Base-by-base conservation (phyloP, 2,797 vertebrate species). In the Periparus ater region DNA sequence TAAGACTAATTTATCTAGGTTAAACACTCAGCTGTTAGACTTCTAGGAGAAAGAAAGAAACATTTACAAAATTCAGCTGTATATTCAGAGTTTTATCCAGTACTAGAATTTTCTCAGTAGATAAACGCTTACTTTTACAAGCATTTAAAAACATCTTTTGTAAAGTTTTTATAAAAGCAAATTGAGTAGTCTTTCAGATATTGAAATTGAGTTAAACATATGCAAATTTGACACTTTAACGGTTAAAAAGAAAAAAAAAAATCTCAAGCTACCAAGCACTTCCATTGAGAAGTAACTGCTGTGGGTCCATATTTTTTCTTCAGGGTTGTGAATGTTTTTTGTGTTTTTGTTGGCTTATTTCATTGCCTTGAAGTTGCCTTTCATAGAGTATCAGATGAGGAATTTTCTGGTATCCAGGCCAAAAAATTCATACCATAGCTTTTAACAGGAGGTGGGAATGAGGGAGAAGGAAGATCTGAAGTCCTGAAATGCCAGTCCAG, bases 91-190 rank as follows among this genome's bases (percentile, higher is more conserved):
- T 94, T 96, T 96, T 97, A 95, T 97, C 97, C 96, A 97, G 93
- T 94, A 97, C 88, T 97, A 97, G 96, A 95, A 66, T 97, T 97
- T 97, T 97, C 91, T 97, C 96, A 45, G 94, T 97, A 95, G 95
- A 79, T 53, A 88, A 93, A 91, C 72, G 32, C 94, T 96, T 97
- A 95, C 94, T 97, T 98, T 97, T 98, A 96, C 97, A 96, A 95
- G 95, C 97, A 95, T 95, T 98, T 93, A 96, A 96, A 95, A 97
- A 88, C 97, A 97, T 97, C 93, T 98, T 98, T 98, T 98, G 85
- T 98, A 98, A 97, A 93, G 96, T 97, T 97, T 98, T 98, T 97
- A 97, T 97, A 97, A 97, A 88, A 97, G 96, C 95, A 85, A 94
- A 96, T 94, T 38, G 67, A 97, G 93, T 96, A 89, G 93, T 96